A percentile compares a stretch with the other conserved stretches of the same genome.
phyloP scores from a whole-genome alignment of 2,113 vertebrate genomes.

The Myocastor coypus region DNA sequence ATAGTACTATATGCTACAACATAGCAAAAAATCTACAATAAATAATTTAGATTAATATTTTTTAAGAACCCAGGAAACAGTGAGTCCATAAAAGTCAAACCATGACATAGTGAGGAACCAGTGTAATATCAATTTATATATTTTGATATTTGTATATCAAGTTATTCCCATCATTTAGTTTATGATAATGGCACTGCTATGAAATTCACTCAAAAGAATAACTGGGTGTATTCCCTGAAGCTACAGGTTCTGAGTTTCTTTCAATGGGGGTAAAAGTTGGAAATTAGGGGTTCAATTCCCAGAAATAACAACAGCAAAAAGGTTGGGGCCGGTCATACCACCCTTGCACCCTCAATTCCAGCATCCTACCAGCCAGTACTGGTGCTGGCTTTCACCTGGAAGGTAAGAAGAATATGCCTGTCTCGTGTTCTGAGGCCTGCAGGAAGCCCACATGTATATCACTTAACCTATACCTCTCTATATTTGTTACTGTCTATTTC shows the following conservation, averaged over 20 bases:
- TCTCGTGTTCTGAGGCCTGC: neutral
- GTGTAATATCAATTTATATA: neutral
- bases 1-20: no score
- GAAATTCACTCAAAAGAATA: conserved; percentile 31
- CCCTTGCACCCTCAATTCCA: neutral
- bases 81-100: no score
- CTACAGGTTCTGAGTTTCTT: conserved; percentile 64
- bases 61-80: no score
- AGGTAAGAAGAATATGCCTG: neutral
- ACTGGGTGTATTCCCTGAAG: conserved; percentile 28
- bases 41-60: no score
- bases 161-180: neutral
- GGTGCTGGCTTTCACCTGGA: neutral
- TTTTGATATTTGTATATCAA: conserved; percentile 21
- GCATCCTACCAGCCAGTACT: neutral
- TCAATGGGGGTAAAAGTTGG: conserved; percentile 48
- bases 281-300: neutral
- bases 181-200: neutral
- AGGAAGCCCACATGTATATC: neutral
- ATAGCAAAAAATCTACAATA: no score
- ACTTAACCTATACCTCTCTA: neutral
- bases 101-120: no score
- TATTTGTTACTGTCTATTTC: neutral
- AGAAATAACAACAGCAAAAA: neutral
- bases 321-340: neutral